Base-by-base conservation (phyloP, 2,888 invertebrate species). In the Athalia circularis region DNA sequence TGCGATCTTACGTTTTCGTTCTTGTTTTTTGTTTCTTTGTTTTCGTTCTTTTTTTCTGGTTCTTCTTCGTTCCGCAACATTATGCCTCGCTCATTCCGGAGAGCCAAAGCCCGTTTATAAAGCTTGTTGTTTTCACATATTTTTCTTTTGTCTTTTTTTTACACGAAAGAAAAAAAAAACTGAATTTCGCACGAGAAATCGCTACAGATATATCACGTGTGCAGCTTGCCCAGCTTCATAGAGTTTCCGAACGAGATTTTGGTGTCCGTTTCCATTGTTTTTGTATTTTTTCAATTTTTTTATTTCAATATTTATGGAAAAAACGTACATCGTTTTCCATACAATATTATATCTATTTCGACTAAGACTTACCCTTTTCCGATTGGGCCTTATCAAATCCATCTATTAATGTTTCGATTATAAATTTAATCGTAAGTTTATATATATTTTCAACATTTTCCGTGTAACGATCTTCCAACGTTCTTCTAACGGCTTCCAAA, bases 391-490 rank as follows among this genome's bases (percentile, higher is more conserved):
- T 91, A 84, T 96, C 94, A 90, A 93, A 97, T 8, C 97, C 97
- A 82, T 94, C 94, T 75, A 96, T 93, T 81, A 97, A 91, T 80
- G 96, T 96, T 88, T 96, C 95, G 86, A 98, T 93, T 84, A 98
- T 96, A 88, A 97, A 96, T 88, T 94, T 94, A 87, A 97, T 97
- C 77, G 97, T 96, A 83, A 96, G 92, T 90, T 95, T 95, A 93
- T 98, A 98, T 86, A 97, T 96, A 85, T 94, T 94, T 88, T 97
- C 96, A 84, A 98, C 96, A 91, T 97, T 97, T 75, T 96, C 95
- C 8, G 97, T 96, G 91, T 96, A 97, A 81, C 97, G 93, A 83
- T 97, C 97, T 4, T 96, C 97, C 54, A 98, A 92, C 0, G 97
- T 97, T 81, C 94, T 94, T 88, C 95, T 94, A 8, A 97, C 97